Conservation (phyloP, 2,113 vertebrate genomes). For the Sorex fumeus region DNA sequence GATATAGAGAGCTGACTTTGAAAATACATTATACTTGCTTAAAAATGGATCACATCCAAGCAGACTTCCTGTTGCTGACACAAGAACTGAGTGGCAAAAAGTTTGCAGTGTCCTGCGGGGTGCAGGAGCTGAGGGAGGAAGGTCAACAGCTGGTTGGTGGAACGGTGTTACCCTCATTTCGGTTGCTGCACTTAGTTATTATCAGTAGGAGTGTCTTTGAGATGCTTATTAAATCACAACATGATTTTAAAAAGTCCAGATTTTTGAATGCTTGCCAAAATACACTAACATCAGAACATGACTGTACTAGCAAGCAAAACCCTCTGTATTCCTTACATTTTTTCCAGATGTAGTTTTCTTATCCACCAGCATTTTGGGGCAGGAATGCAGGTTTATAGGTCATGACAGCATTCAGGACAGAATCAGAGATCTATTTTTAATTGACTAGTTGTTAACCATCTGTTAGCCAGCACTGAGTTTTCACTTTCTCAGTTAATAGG, state of each 20-base stretch:
- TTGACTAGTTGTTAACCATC: background rate
- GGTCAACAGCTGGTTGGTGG: background rate
- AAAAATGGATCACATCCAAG: background rate
- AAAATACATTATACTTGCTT: background rate
- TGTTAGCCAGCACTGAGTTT: conserved; percentile 7
- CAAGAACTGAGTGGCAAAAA: background rate
- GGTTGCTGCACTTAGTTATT: background rate
- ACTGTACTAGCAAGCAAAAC: background rate
- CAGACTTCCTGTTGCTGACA: background rate
- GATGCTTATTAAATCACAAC: conserved; percentile 30
- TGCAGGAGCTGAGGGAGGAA: background rate
- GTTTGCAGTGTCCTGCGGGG: background rate
- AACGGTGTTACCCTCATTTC: background rate
- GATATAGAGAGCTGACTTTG: background rate
- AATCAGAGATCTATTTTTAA: background rate
- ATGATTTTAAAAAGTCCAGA: background rate
- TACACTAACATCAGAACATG: background rate
- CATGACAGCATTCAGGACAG: background rate
- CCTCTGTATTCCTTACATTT: background rate
- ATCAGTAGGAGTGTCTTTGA: conserved; percentile 35
- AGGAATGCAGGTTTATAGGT: background rate
- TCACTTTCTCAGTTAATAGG: background rate
- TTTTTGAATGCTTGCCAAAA: conserved; percentile 12
- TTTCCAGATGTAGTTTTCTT: conserved; percentile 14
- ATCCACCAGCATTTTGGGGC: background rate